Base-by-base conservation (phyloP, 1,140 invertebrate species). In the Chionoecetes opilio region DNA sequence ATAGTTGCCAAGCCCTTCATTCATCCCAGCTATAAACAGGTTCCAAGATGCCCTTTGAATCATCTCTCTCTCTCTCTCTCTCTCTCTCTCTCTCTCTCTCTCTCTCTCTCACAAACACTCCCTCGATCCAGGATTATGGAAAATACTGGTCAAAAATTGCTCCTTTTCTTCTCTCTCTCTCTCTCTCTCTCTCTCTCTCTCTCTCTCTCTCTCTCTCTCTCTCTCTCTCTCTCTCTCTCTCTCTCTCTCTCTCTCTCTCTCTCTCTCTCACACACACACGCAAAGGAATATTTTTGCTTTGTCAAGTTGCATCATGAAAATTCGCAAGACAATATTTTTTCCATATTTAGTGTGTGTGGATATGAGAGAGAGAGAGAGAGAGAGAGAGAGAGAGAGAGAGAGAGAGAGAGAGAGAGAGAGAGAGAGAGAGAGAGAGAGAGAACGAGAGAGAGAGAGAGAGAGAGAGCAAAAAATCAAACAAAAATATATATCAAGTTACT, bases 351-450 rank as follows among this genome's bases (percentile, higher is more conserved):
- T n/a, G n/a, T n/a, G n/a, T n/a, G n/a, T n/a, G n/a, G n/a, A n/a
- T n/a, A n/a, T n/a, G 63, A n/a, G 63, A 75, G 63, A 75, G 63
- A 75, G 21, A 75, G 63, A 75, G 21, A 75, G 63, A 75, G 21
- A 75, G 63, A 75, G 21, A 75, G 63, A 75, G 21, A 75, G 63
- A n/a, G 21, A 75, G 63, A n/a, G 21, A 75, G n/a, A 75, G 21
- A 75, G 63, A 75, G n/a, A n/a, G n/a, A 75, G 63, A 75, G n/a
- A 75, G 63, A 75, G n/a, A n/a, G 63, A 75, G 26, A 75, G 9
- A 75, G 53, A 63, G 53, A 63, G 53, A 63, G 53, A 63, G 53
- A 63, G 53, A 63, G 53, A 63, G 53, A 63, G 53, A 63, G 53
- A 63, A 21, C 8, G 21, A 26, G 53, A 63, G 53, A 63, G 53